Base-by-base conservation (phyloP, 1,140 invertebrate genomes). In the Philopotamus ludificatus region DNA sequence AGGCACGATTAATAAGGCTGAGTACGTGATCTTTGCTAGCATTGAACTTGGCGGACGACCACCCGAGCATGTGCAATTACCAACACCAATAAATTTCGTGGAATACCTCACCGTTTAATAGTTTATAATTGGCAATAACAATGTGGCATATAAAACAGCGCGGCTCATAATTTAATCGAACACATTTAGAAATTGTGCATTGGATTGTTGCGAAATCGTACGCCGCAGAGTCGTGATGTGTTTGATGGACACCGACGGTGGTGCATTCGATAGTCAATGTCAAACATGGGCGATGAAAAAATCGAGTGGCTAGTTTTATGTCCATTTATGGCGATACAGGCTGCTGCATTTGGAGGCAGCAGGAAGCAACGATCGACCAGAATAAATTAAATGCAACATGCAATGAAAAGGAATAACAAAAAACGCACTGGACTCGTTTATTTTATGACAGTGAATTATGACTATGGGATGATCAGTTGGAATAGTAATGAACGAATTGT, bases 181-280 rank as follows among this genome's bases (percentile, higher is more conserved):
- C n/a, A n/a, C n/a, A n/a, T n/a, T n/a, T n/a, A n/a, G n/a, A n/a
- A n/a, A n/a, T n/a, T n/a, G n/a, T n/a, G n/a, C n/a, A n/a, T n/a
- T n/a, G n/a, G n/a, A n/a, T n/a, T n/a, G n/a, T n/a, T n/a, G 28
- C 28, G 28, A 34, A 34, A 34, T 34, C 4, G 28, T 12, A 34
- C 4, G 12, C 28, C 12, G 28, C n/a, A n/a, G n/a, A n/a, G n/a
- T n/a, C n/a, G n/a, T n/a, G n/a, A n/a, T n/a, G n/a, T n/a, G n/a
- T 34, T 34, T 34, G 28, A 34, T 34, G 28, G 28, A 34, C 28
- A 34, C 12, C 12, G n/a, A n/a, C n/a, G 28, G 15, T 20, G 22
- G 10, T 25, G 12, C 57, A 47, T 47, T 34, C 57, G 22, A 60
- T 60, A 49, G 57, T 60, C 57, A 60, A 60, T 60, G 57, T 60